Evolutionary conservation across 2,888 invertebrate genomes (phyloP).

Genomic region (Asteroscopus sphinx): DNA sequence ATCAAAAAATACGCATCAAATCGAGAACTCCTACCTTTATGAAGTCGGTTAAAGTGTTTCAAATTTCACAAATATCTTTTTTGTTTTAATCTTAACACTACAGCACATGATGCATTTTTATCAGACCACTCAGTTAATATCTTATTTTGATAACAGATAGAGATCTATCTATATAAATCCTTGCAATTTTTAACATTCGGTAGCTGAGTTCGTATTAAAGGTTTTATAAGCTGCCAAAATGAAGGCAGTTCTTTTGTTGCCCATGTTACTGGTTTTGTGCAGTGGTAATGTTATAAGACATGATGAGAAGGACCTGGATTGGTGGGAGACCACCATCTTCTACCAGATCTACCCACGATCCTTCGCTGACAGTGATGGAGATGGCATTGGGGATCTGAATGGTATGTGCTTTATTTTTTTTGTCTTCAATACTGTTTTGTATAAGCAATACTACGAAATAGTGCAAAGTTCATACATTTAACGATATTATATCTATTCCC

Average conservation of each 20-base stretch:
- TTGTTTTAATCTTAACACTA: slow-evolving; percentile 28
- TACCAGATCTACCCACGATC: slow-evolving; percentile 95
- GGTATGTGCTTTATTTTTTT: slow-evolving; percentile 70
- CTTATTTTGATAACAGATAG: slow-evolving; percentile 44
- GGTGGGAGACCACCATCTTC: slow-evolving; percentile 94
- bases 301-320: slow-evolving; percentile 80
- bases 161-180: slow-evolving; percentile 59
- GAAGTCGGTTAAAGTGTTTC: too few relatives aligned
- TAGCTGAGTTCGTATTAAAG: slow-evolving; percentile 15
- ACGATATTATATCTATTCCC: too few relatives aligned
- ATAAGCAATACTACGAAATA: too few relatives aligned
- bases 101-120: slow-evolving; percentile 44
- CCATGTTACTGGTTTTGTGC: slow-evolving; percentile 64
- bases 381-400: slow-evolving; percentile 92
- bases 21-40: too few relatives aligned
- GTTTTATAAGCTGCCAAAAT: slow-evolving; percentile 53
- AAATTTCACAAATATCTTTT: slow-evolving; percentile 7
- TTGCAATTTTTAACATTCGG: slow-evolving; percentile 31
- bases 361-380: slow-evolving; percentile 93
- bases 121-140: slow-evolving; percentile 53
- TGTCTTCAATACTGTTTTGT: too few relatives aligned
- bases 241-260: slow-evolving; percentile 69
- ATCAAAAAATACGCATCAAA: too few relatives aligned
- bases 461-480: too few relatives aligned
- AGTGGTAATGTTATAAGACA: slow-evolving; percentile 61